A percentile compares a stretch with the other conserved stretches of the same genome.
Evolutionary conservation across 2,797 vertebrate species (phyloP).

Genomic region (Morus bassanus): DNA sequence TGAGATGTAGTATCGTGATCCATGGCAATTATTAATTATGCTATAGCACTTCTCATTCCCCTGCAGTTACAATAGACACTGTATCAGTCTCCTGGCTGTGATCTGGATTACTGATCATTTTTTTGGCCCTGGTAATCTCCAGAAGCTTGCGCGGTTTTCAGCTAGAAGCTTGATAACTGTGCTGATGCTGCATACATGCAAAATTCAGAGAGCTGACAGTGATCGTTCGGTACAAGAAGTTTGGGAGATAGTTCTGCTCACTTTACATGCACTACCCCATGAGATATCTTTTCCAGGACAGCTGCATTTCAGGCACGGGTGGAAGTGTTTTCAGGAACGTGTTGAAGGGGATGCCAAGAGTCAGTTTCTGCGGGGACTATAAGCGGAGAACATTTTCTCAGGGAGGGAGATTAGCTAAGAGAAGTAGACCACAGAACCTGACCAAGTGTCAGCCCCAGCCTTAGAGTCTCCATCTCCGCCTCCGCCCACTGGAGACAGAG

Average conservation of each 20-base stretch:
- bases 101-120: neutral
- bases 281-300: neutral
- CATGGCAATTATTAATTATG: neutral
- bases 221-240: neutral
- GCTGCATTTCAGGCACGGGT: neutral
- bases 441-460: neutral
- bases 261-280: neutral
- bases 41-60: neutral
- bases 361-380: neutral
- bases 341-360: neutral
- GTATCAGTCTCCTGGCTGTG: neutral
- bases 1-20: too few relatives aligned
- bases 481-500: neutral
- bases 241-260: neutral
- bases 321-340: neutral
- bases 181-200: neutral
- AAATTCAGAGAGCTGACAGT: neutral
- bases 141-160: neutral
- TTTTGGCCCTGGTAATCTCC: neutral
- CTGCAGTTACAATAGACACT: neutral
- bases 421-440: neutral
- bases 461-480: neutral
- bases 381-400: neutral
- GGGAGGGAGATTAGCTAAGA: neutral
- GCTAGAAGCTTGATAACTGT: neutral